Evolutionary conservation across 2,888 invertebrate species (phyloP).

Genomic region (Lydus trimaculatus): DNA sequence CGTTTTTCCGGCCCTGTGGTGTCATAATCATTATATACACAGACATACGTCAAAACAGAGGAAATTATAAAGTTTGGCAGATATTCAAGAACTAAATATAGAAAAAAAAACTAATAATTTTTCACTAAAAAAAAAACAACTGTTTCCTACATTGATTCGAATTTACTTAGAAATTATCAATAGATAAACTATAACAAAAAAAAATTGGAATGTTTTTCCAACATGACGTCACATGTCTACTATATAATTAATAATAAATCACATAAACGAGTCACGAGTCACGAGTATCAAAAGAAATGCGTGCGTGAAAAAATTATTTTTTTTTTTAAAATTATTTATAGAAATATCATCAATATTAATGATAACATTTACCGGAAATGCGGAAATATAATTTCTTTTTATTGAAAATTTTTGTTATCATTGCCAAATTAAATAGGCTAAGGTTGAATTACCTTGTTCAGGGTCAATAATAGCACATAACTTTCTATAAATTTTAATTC

Average conservation of each 20-base stretch:
- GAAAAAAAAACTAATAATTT: neutral
- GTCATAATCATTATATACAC: neutral
- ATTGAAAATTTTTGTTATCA: neutral
- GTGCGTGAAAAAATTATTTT: neutral
- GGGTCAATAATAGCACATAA: conserved; percentile 9
- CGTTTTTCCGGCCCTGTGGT: neutral
- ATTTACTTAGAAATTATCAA: neutral
- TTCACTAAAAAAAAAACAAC: neutral
- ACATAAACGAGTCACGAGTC: neutral
- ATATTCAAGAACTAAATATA: neutral
- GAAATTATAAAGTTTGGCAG: neutral
- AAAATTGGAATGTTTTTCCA: neutral
- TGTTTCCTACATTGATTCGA: neutral
- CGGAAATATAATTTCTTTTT: neutral
- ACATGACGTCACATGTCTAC: neutral
- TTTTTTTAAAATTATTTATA: neutral
- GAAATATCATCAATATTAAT: neutral
- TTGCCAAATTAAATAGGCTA: conserved; percentile 17
- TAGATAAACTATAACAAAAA: neutral
- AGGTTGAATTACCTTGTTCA: conserved; percentile 10
- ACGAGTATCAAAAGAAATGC: neutral
- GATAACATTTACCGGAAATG: neutral
- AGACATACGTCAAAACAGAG: neutral
- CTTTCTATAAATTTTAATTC: neutral
- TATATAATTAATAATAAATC: neutral